phyloP scores from a whole-genome alignment of 1,140 invertebrate species.

The Linepithema humile region DNA sequence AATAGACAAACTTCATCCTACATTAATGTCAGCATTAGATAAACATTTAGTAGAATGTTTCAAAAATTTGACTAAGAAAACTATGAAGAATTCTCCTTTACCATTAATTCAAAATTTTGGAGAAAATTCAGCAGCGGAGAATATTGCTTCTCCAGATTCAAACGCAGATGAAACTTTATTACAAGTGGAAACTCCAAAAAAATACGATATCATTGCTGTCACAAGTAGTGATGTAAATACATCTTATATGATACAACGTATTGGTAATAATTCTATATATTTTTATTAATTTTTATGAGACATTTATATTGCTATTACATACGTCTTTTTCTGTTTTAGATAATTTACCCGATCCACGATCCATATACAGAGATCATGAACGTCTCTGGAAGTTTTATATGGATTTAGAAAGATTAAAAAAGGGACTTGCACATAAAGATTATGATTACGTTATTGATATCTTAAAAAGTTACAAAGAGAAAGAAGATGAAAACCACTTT shows the following conservation, averaged over 20 bases:
- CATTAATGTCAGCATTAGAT: background rate
- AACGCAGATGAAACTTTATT: too few relatives aligned
- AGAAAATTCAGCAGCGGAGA: background rate
- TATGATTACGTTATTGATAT: constrained; percentile 70
- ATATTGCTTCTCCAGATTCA: constrained; percentile 9
- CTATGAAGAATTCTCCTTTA: background rate
- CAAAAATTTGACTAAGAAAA: background rate
- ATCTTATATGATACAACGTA: background rate
- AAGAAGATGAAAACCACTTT: constrained; percentile 14
- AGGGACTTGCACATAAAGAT: constrained; percentile 67
- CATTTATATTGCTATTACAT: background rate
- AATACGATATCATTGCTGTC: too few relatives aligned
- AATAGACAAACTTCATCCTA: background rate
- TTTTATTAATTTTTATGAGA: background rate
- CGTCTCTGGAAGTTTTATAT: constrained; percentile 69
- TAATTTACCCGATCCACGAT: constrained; percentile 54
- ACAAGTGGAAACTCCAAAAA: background rate
- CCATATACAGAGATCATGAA: constrained; percentile 24
- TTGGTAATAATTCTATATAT: constrained; percentile 45
- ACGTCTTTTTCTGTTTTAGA: constrained; percentile 53
- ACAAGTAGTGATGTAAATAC: background rate
- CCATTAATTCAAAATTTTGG: background rate
- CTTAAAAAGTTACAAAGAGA: constrained; percentile 50
- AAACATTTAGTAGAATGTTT: background rate
- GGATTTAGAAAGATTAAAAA: constrained; percentile 57